Evolutionary conservation across 2,797 vertebrate species (phyloP).

Genomic region (Sus cebifrons): DNA sequence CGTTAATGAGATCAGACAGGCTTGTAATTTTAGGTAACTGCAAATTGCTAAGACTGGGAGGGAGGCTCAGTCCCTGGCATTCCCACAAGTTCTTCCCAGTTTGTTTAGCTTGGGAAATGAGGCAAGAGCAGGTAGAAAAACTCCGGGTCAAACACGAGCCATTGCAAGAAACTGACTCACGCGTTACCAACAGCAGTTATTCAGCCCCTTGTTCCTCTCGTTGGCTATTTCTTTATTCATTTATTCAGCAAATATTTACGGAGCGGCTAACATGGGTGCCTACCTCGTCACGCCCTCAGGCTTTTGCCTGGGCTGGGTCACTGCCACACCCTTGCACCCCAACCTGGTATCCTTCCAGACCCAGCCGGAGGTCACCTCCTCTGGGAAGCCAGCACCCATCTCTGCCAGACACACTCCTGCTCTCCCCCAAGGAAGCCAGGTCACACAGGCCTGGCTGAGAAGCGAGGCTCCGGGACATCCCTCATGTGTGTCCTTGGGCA

Average conservation of each 20-base stretch:
- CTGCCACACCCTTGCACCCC: not conserved
- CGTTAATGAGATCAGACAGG: conserved; percentile 71
- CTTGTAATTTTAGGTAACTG: conserved; percentile 68
- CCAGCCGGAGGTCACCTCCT: not conserved
- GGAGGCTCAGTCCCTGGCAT: conserved; percentile 49
- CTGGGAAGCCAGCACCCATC: not conserved
- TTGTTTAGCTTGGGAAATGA: conserved; percentile 70
- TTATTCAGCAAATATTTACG: conserved; percentile 40
- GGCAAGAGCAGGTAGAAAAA: conserved; percentile 75
- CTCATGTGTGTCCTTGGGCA: fast-evolving
- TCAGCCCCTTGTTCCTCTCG: not conserved
- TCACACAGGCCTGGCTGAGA: not conserved
- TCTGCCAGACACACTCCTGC: not conserved
- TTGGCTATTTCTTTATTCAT: not conserved
- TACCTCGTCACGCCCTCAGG: not conserved
- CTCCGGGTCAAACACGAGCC: not conserved
- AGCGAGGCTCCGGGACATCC: not conserved
- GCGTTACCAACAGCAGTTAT: not conserved
- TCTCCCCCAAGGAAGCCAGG: not conserved
- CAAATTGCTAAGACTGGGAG: conserved; percentile 14
- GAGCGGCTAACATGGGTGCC: not conserved
- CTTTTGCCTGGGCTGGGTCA: not conserved
- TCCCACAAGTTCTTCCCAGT: conserved; percentile 33
- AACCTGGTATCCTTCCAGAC: not conserved
- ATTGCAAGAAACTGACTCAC: not conserved